A percentile compares a stretch with the other conserved stretches of the same genome.
These are phyloP conservation scores for Lasioglossum malachurum DNA, from an alignment of 2,888 invertebrate genomes.

Conservation along the genomic window DNA sequence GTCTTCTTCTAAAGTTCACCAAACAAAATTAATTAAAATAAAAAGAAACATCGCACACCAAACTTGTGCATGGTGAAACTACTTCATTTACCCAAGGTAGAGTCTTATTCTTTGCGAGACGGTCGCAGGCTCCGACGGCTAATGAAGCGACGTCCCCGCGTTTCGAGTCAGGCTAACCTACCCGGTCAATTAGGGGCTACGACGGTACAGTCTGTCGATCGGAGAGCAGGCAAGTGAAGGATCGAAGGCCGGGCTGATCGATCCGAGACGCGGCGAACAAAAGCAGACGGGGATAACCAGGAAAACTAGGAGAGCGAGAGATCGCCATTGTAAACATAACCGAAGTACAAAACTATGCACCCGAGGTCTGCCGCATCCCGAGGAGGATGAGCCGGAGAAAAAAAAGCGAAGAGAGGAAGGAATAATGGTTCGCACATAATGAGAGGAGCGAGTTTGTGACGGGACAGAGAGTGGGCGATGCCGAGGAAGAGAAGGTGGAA, in stretches of 20 bases:
- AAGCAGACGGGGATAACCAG: conserved; percentile 30
- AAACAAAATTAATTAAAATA: background rate
- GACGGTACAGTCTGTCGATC: background rate
- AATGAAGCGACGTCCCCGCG: background rate
- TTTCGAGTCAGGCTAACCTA: background rate
- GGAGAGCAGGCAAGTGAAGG: background rate
- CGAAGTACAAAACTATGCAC: conserved; percentile 44
- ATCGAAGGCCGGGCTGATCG: conserved; percentile 7
- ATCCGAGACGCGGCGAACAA: conserved; percentile 4
- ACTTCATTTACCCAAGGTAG: background rate
- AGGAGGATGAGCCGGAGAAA: conserved; percentile 2
- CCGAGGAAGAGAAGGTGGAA: background rate
- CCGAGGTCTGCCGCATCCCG: conserved; percentile 24
- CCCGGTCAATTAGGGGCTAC: background rate
- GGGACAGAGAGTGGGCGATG: conserved; percentile 31
- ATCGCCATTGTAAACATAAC: conserved; percentile 45
- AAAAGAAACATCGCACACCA: background rate
- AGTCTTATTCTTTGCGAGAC: background rate
- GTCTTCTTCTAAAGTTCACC: background rate
- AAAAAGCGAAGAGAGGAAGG: conserved; percentile 16
- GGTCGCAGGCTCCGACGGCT: background rate
- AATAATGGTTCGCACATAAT: conserved; percentile 63
- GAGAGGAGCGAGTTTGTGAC: conserved; percentile 56
- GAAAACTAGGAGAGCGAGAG: conserved; percentile 25
- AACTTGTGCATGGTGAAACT: background rate